phyloP scores from a whole-genome alignment of 2,113 vertebrate species.

The Takifugu bimaculatus region DNA sequence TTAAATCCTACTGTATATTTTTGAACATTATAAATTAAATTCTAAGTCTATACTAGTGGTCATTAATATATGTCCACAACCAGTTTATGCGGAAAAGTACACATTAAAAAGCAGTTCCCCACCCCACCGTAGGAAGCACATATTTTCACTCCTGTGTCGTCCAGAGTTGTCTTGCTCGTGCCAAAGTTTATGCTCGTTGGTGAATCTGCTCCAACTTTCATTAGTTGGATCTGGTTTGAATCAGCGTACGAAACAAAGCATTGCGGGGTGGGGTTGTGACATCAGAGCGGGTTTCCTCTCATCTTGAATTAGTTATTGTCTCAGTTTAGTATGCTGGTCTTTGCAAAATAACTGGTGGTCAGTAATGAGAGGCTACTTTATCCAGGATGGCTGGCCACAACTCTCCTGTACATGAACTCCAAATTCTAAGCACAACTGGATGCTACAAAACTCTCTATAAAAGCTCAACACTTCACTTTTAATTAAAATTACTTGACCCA shows the following conservation, averaged over 20 bases:
- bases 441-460: too few relatives aligned
- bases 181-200: background rate
- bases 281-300: conserved; percentile 51
- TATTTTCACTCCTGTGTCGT: conserved; percentile 16
- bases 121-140: conserved; percentile 2
- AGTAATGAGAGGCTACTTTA: background rate
- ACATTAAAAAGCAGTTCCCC: too few relatives aligned
- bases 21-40: too few relatives aligned
- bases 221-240: conserved; percentile 60
- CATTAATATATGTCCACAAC: too few relatives aligned
- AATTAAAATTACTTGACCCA: too few relatives aligned
- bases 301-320: conserved; percentile 46
- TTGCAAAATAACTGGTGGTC: conserved; percentile 33
- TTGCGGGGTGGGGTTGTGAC: conserved; percentile 44
- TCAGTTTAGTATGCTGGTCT: conserved; percentile 5
- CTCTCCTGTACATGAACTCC: too few relatives aligned
- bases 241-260: conserved; percentile 50
- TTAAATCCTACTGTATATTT: too few relatives aligned
- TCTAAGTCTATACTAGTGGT: too few relatives aligned
- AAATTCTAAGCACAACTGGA: too few relatives aligned
- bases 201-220: conserved; percentile 41
- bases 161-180: conserved; percentile 27
- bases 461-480: too few relatives aligned
- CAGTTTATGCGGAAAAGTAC: too few relatives aligned
- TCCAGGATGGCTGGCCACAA: too few relatives aligned